A percentile compares a stretch with the other conserved stretches of the same genome.
Conservation (phyloP, 2,113 vertebrate species). For the Sebastes fasciatus region DNA sequence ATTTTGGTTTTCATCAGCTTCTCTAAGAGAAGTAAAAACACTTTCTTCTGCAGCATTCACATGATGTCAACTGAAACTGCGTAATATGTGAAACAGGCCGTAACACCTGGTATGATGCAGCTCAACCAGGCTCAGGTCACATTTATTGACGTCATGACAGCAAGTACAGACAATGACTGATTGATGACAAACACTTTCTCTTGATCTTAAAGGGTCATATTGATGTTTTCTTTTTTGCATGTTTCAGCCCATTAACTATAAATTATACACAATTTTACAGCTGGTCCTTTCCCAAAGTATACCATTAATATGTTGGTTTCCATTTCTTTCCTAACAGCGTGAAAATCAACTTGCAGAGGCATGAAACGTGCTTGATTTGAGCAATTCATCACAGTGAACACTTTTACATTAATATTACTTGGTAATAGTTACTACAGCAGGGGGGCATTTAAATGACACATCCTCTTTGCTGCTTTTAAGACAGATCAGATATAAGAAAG, state of each 20-base stretch:
- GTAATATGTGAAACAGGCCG: background rate
- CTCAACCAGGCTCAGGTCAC: background rate
- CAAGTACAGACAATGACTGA: conserved; percentile 25
- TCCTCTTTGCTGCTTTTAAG: too few species aligned
- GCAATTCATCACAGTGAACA: too few species aligned
- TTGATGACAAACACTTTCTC: background rate
- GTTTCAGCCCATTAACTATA: background rate
- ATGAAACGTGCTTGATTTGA: too few species aligned
- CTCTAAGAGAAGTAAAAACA: background rate
- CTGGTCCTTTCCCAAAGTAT: background rate
- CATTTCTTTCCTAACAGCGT: background rate
- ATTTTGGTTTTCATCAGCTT: background rate
- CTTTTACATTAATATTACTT: too few species aligned
- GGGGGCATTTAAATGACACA: too few species aligned
- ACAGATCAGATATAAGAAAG: too few species aligned
- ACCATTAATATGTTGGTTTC: background rate
- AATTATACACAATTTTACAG: background rate
- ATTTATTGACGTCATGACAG: conserved; percentile 28
- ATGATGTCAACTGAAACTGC: conserved; percentile 18
- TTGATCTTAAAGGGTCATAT: background rate
- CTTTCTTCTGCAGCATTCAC: background rate
- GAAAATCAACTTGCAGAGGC: too few species aligned
- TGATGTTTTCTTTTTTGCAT: background rate
- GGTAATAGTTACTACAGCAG: too few species aligned
- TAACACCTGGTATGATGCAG: conserved; percentile 54